Conservation (phyloP, 2,888 invertebrate species). For the Eulithis prunata region DNA sequence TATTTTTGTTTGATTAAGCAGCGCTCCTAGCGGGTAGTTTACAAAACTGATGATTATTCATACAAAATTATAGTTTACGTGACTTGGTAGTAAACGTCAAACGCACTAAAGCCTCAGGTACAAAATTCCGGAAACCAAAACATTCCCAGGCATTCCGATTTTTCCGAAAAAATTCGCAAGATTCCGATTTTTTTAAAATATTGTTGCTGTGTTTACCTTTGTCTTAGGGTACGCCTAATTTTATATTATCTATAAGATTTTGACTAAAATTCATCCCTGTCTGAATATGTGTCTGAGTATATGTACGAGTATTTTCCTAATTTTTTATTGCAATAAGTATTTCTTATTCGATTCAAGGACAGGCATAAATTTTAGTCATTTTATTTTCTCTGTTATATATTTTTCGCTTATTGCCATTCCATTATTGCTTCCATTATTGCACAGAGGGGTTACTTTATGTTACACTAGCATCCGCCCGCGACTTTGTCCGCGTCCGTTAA, state of each 20-base stretch:
- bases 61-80: too few relatives aligned
- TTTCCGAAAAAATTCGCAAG: not conserved
- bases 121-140: constrained; percentile 26
- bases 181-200: not conserved
- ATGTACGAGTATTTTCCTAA: constrained; percentile 43
- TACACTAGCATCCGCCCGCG: too few relatives aligned
- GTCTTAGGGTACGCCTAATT: constrained; percentile 31
- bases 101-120: constrained; percentile 23
- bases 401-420: constrained; percentile 73
- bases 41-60: too few relatives aligned
- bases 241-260: constrained; percentile 47
- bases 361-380: constrained; percentile 64
- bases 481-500: too few relatives aligned
- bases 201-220: constrained; percentile 23
- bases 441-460: constrained; percentile 23
- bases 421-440: constrained; percentile 67
- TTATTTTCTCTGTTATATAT: constrained; percentile 51
- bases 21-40: too few relatives aligned
- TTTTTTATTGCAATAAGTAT: constrained; percentile 43
- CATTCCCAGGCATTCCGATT: constrained; percentile 24
- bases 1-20: too few relatives aligned
- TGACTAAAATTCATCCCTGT: constrained; percentile 54
- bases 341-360: constrained; percentile 48
- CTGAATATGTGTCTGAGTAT: too few relatives aligned
- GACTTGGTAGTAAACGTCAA: too few relatives aligned